Conservation (phyloP, 2,113 vertebrate species). For the Brachyhypopomus gauderio region DNA sequence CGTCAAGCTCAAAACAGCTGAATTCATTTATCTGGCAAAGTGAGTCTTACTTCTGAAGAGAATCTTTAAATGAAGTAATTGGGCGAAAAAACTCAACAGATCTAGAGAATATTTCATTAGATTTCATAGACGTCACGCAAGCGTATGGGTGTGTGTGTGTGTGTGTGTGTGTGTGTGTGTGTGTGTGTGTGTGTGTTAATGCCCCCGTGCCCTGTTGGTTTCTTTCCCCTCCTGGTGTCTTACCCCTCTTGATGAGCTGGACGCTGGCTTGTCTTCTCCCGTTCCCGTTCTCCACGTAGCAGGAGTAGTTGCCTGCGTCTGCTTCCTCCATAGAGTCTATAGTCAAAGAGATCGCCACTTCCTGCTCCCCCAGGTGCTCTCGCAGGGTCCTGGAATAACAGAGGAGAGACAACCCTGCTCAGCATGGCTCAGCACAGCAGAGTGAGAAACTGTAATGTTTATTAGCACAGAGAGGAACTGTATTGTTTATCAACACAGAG, state of each 20-base stretch:
- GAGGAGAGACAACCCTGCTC: no score
- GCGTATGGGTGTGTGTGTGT: background rate
- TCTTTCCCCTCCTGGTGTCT: background rate
- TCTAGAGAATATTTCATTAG: no score
- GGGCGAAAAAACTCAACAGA: no score
- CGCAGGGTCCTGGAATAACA: constrained; percentile 79
- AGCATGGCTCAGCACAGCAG: background rate
- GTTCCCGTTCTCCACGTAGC: constrained; percentile 91
- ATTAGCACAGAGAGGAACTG: constrained; percentile 49
- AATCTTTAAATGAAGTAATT: no score
- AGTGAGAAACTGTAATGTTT: no score
- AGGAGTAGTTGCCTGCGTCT: constrained; percentile 94
- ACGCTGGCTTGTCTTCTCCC: constrained; percentile 87
- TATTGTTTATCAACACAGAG: background rate
- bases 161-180: background rate
- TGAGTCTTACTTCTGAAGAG: no score
- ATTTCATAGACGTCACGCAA: background rate
- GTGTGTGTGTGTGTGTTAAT: background rate
- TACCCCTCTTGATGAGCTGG: constrained; percentile 89
- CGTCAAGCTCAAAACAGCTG: no score
- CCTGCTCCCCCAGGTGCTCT: constrained; percentile 95
- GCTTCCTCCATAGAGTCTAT: constrained; percentile 88
- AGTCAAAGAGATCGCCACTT: constrained; percentile 87
- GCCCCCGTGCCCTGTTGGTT: no score
- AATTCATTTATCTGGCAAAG: no score